Base-by-base conservation (phyloP, 2,797 vertebrate species). In the Harpagifer antarcticus region DNA sequence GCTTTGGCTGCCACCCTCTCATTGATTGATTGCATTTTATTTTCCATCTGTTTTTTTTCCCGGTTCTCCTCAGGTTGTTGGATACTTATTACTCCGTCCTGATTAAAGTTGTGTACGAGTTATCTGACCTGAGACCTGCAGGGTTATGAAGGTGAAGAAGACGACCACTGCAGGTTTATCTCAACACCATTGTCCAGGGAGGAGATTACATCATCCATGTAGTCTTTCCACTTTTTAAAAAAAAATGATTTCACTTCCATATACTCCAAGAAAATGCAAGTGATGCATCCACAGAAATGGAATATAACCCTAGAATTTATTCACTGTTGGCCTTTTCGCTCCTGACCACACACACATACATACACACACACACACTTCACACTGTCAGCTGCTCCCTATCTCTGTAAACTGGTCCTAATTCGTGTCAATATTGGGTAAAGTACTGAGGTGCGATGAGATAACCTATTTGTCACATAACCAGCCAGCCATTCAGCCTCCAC, bases 341-440 rank as follows among this genome's bases (percentile, higher is more conserved):
- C 58, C 17, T 42, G n/a, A 1, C 48, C 54, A 37, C 48, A 33
- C 67, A 27, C 55, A 60, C 68, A 50, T 23, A 23, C 23, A 27
- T 23, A 23, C n/a, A n/a, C n/a, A n/a, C n/a, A n/a, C 23, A 27
- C 66, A 64, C 69, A 72, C 78, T 74, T 53, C 49, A 68, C 64
- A 52, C 74, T 81, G 79, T 84, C 78, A 84, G 77, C 89, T 83
- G 85, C 78, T 62, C 76, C 58, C 86, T 92, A 91, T 94, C 95
- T 95, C 93, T 95, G 96, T 91, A 97, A 97, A 97, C 95, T 90
- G 85, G 31, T 90, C 91, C 93, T 97, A 97, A 96, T 97, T 97
- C 94, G 93, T 95, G 93, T 94, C 98, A 98, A 99, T 97, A 98
- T 93, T 95, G 91, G 91, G 91, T 94, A 93, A 96, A 96, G 95